Conservation (phyloP, 2,888 invertebrate genomes). For the Quadroppia sp. region DNA sequence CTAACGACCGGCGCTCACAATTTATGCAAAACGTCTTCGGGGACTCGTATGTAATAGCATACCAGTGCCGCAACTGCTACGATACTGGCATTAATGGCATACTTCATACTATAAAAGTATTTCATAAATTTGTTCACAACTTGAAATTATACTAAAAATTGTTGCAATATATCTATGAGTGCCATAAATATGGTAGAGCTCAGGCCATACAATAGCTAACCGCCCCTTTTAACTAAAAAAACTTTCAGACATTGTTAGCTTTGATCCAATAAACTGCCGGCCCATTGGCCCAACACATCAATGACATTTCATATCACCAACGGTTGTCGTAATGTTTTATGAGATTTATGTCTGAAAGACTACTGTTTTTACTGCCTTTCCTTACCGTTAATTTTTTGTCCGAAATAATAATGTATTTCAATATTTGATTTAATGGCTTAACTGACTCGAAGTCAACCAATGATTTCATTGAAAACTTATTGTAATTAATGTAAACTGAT, state of each 20-base stretch:
- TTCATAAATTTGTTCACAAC: slow-evolving; percentile 21
- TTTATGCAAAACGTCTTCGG: slow-evolving; percentile 21
- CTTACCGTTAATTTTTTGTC: too few species aligned
- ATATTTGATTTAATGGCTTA: too few species aligned
- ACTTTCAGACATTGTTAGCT: neutral
- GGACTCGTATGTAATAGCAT: neutral
- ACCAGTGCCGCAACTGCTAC: neutral
- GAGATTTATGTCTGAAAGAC: too few species aligned
- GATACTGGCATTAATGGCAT: neutral
- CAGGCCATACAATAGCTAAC: neutral
- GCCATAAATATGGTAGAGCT: slow-evolving; percentile 2
- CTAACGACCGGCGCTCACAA: slow-evolving; percentile 1
- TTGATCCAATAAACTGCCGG: neutral
- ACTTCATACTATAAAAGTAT: slow-evolving; percentile 7
- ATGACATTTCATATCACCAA: neutral
- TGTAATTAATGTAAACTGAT: too few species aligned
- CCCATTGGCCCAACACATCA: neutral
- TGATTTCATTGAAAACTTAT: too few species aligned
- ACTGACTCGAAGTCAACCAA: too few species aligned
- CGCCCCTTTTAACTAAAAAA: neutral
- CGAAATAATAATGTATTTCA: too few species aligned
- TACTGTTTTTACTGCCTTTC: too few species aligned
- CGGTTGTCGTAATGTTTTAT: too few species aligned
- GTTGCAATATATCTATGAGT: neutral
- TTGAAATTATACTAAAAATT: neutral